These are phyloP conservation scores for Eubasilissa regina DNA, from an alignment of 1,140 invertebrate genomes.

Conservation along the genomic window DNA sequence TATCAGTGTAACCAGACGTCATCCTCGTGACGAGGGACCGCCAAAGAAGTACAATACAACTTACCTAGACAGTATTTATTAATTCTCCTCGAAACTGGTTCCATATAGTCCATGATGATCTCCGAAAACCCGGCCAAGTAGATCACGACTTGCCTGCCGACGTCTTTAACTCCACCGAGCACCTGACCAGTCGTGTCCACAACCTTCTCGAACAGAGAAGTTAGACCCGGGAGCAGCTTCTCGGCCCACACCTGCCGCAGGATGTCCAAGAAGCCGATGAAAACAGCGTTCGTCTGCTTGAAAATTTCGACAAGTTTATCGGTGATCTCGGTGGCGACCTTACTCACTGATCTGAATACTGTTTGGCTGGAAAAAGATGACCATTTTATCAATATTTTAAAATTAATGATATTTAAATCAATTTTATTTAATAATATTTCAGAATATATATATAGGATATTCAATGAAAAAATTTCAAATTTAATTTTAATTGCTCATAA, in stretches of 20 bases:
- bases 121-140: slow-evolving; percentile 73
- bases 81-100: slow-evolving; percentile 74
- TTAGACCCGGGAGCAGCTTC: slow-evolving; percentile 73
- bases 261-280: slow-evolving; percentile 69
- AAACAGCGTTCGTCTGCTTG: background rate
- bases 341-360: background rate
- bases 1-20: too few relatives aligned
- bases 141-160: slow-evolving; percentile 71
- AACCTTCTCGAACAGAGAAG: slow-evolving; percentile 72
- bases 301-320: background rate
- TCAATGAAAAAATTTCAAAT: too few relatives aligned
- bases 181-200: slow-evolving; percentile 65
- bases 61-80: slow-evolving; percentile 72
- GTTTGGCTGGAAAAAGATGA: background rate
- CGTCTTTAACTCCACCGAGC: slow-evolving; percentile 69
- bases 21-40: too few relatives aligned
- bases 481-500: too few relatives aligned
- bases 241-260: slow-evolving; percentile 66
- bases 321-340: background rate
- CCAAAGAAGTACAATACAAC: too few relatives aligned
- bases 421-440: too few relatives aligned
- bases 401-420: too few relatives aligned
- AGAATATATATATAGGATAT: too few relatives aligned
- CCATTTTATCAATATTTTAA: too few relatives aligned
- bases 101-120: slow-evolving; percentile 76